Conservation (phyloP, 2,113 vertebrate species). For the Lagenorhynchus albirostris region DNA sequence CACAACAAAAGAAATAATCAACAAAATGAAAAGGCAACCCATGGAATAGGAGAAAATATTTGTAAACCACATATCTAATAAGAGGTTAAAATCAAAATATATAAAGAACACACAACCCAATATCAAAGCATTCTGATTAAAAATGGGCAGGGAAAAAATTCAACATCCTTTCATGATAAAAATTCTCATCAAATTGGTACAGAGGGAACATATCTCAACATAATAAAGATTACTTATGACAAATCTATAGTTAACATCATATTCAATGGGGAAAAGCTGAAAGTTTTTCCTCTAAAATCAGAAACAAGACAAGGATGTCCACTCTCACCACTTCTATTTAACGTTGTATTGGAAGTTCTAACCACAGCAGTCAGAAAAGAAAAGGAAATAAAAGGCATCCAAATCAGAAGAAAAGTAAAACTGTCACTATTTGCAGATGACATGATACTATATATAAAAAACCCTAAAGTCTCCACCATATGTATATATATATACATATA, state of each 20-base stretch:
- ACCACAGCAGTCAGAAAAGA: background rate
- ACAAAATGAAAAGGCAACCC: background rate
- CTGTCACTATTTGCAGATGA: too few relatives aligned
- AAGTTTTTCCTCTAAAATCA: too few relatives aligned
- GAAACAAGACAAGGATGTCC: background rate
- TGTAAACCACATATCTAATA: background rate
- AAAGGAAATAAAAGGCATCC: too few relatives aligned
- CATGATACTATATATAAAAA: too few relatives aligned
- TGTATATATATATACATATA: too few relatives aligned
- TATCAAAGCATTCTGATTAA: background rate
- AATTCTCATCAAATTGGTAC: too few relatives aligned
- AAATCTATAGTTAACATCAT: too few relatives aligned
- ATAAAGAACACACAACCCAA: background rate
- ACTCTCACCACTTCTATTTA: background rate
- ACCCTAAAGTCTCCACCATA: too few relatives aligned
- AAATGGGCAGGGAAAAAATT: background rate
- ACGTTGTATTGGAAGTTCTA: background rate
- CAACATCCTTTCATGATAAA: background rate
- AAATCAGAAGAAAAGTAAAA: too few relatives aligned
- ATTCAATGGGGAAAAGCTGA: too few relatives aligned
- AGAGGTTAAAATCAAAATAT: background rate
- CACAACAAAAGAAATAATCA: background rate
- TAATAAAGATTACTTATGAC: too few relatives aligned
- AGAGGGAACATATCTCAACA: too few relatives aligned
- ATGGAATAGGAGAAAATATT: background rate